Conservation (phyloP, 2,888 invertebrate species). For the Ormyrus nitidulus region DNA sequence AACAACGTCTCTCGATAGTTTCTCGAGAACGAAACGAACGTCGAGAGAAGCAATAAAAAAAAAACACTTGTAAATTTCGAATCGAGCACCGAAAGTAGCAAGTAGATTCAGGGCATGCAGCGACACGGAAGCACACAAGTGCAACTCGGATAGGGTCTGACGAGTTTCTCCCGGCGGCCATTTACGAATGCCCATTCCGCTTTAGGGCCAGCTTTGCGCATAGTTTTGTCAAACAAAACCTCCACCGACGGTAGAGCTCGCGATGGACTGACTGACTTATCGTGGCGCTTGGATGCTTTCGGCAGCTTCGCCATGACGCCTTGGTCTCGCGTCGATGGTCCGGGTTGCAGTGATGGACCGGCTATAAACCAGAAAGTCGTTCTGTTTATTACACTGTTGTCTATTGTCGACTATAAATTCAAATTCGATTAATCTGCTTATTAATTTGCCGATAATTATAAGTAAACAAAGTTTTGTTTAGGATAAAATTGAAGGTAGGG, state of each 20-base stretch:
- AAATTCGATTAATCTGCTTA: no score
- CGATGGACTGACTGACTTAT: neutral
- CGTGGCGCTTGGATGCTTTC: conserved; percentile 16
- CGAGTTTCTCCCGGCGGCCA: neutral
- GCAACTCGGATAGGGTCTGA: conserved; percentile 1
- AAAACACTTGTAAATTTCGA: no score
- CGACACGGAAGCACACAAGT: conserved; percentile 4
- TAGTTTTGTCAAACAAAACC: neutral
- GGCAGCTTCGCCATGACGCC: conserved; percentile 61
- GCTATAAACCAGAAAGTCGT: neutral
- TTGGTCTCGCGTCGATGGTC: conserved; percentile 58
- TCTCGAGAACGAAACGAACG: no score
- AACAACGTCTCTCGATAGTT: no score
- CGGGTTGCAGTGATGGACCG: neutral
- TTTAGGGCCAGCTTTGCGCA: neutral
- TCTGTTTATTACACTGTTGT: neutral
- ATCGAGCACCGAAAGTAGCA: no score
- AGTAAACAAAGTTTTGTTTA: no score
- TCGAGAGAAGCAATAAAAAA: no score
- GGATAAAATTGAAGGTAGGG: no score
- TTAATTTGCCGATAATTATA: no score
- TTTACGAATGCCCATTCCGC: neutral
- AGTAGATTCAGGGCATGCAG: no score
- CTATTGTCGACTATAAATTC: no score
- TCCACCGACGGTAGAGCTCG: neutral